phyloP scores from a whole-genome alignment of 2,797 vertebrate species.

The Dermochelys coriacea region DNA sequence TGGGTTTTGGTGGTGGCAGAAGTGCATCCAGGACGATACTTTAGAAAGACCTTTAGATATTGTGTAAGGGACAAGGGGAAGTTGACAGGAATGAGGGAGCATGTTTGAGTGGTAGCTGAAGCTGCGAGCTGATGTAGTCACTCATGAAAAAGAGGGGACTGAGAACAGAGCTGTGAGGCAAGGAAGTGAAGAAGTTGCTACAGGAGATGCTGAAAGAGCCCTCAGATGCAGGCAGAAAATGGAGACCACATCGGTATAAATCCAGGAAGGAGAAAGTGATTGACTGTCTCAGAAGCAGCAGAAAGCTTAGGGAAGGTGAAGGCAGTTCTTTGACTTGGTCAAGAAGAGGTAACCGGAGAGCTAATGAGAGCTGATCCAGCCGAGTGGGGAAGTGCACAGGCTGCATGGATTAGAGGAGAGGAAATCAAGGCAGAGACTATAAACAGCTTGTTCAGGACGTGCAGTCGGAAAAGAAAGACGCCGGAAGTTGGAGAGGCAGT shows the following conservation, averaged over 20 bases:
- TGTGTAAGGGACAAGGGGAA: too few relatives aligned
- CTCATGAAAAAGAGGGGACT: too few relatives aligned
- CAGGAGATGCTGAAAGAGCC: too few relatives aligned
- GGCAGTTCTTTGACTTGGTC: neutral
- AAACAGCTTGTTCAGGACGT: neutral
- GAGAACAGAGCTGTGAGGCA: too few relatives aligned
- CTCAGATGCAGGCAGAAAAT: too few relatives aligned
- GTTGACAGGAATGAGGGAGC: too few relatives aligned
- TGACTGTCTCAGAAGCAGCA: neutral
- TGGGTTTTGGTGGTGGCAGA: too few relatives aligned
- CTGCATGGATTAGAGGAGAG: neutral
- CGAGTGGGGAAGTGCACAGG: neutral
- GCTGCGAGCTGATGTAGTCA: neutral
- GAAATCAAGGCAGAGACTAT: neutral
- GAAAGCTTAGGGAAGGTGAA: neutral
- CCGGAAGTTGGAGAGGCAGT: neutral
- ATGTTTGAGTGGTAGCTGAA: too few relatives aligned
- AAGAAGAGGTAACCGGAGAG: neutral
- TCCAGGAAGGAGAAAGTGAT: neutral
- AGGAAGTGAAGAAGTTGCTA: too few relatives aligned
- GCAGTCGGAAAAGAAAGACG: neutral
- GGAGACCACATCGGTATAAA: neutral
- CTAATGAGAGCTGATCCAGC: neutral
- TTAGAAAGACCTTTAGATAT: too few relatives aligned
- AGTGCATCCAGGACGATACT: too few relatives aligned